Evolutionary conservation across 2,888 invertebrate genomes (phyloP), one percentile per base, ranked within the genome.

Genomic region (Drosophila borealis): DNA sequence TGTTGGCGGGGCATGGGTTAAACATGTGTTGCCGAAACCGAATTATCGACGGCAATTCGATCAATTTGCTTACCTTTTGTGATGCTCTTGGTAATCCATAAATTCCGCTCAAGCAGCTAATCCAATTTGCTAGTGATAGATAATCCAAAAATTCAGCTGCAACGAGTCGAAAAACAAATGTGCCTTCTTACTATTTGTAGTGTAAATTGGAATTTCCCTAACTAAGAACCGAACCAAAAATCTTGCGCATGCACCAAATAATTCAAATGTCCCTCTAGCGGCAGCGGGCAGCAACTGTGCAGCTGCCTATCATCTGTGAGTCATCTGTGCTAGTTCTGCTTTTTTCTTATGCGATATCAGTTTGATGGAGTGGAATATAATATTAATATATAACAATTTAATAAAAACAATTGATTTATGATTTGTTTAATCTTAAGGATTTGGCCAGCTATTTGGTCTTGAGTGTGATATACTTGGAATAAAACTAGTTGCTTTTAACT

Each of bases 51-150:
- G 33, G 33, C 25, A 62, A 62, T 62, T 70, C 33, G 37, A 14
- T 39, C 63, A 59, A 65, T 67, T 79, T 56, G 46, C 71, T 74
- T 81, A 79, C 79, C 79, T 79, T 81, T 63, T 78, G 45, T 66
- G 57, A 45, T 59, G 44, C 34, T 50, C 57, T 46, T 46, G 78
- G 62, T 67, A 48, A 70, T 79, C 81, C 81, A 70, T 68, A 67
- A 65, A 71, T 46, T 54, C 36, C 44, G 29, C 48, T 42, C 46
- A 39, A 60, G 29, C 79, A 56, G 79, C 65, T 79, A 79, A 81
- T 79, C 63, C 63, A 74, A 60, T 50, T 75, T 45, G 41, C 63
- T 54, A 56, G 49, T 37, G 36, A 11, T 45, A 29, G 33, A 13
- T 68, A 70, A 69, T 68, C 67, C 70, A 51, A 39, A 53, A 54